Evolutionary conservation across 2,888 invertebrate species (phyloP), one percentile per base, ranked within the genome.

Genomic region (Meandrusa payeni): DNA sequence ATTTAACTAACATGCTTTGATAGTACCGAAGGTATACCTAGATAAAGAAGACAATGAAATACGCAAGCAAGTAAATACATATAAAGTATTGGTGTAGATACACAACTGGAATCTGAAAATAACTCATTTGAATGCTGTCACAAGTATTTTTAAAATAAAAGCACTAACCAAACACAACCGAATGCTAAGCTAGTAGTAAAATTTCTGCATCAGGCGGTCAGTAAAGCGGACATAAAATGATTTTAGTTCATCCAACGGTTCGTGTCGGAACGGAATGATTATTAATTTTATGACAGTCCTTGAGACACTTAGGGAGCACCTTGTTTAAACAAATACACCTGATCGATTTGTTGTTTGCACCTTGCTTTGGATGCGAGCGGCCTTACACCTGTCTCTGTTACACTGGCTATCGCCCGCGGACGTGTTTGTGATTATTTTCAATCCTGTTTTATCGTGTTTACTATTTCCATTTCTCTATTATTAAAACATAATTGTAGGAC

Each of bases 301-400:
- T 61, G 61, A 66, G 61, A 63, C 61, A 59, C 60, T 65, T 55
- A 61, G 44, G 57, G 62, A 75, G 72, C 85, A 83, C 82, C 83
- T 83, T 82, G 80, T 77, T 67, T 73, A 71, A 80, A 74, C 76
- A 83, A 86, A 86, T 70, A 83, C 83, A 86, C 85, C 86, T 86
- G 85, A 87, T 77, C 78, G 73, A 72, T 76, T 61, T 55, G 60
- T 61, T 59, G 44, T 55, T 54, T 80, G 82, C 86, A 87, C 85
- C 86, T 87, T 87, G 85, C 78, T 73, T 64, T 61, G 61, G 73
- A 71, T 64, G 66, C 63, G 57, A 60, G 56, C 42, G 31, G 62
- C 54, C 51, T 23, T 54, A 50, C 63, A 68, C 67, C 72, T 69
- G 69, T 76, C 74, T 59, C 52, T 56, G 58, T 69, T 29, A 4